Evolutionary conservation across 2,113 vertebrate species (phyloP).

Genomic region (Tetrao urogallus): DNA sequence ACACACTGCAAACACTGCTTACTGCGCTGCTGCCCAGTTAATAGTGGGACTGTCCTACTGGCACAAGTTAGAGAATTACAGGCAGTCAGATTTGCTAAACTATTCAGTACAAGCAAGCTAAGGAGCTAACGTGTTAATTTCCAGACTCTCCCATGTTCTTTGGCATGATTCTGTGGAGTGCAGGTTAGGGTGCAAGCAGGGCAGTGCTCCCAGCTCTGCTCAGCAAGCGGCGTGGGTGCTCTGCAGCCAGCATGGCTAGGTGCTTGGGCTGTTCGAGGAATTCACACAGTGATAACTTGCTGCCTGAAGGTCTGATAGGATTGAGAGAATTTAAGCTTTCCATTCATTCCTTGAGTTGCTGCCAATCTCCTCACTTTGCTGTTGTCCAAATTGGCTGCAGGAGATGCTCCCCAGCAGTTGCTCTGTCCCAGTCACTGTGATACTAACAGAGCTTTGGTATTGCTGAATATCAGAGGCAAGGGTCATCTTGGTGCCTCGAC

Average conservation of each 20-base stretch:
- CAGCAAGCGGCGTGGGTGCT: background rate
- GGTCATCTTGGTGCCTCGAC: background rate
- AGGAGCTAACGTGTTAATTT: background rate
- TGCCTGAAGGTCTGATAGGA: background rate
- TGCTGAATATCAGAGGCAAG: background rate
- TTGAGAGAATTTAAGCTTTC: background rate
- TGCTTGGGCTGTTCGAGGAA: rapidly evolving
- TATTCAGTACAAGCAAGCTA: background rate
- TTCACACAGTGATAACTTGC: background rate
- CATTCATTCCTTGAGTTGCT: background rate
- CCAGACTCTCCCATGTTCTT: background rate
- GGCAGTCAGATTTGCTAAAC: background rate
- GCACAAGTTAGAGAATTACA: rapidly evolving
- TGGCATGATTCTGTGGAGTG: background rate
- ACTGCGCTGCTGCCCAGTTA: background rate
- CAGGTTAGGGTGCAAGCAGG: background rate
- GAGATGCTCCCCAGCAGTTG: background rate
- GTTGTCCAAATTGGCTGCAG: background rate
- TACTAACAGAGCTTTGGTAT: background rate
- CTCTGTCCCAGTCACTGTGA: background rate
- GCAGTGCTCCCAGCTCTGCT: background rate
- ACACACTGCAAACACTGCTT: rapidly evolving
- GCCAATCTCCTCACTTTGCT: background rate
- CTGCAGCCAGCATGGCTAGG: rapidly evolving
- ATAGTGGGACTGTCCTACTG: background rate